Percentiles rank a stretch among this genome's conserved stretches.
These are phyloP conservation scores for Drosophila niveifrons DNA, from an alignment of 2,888 invertebrate genomes.

Conservation along the genomic window DNA sequence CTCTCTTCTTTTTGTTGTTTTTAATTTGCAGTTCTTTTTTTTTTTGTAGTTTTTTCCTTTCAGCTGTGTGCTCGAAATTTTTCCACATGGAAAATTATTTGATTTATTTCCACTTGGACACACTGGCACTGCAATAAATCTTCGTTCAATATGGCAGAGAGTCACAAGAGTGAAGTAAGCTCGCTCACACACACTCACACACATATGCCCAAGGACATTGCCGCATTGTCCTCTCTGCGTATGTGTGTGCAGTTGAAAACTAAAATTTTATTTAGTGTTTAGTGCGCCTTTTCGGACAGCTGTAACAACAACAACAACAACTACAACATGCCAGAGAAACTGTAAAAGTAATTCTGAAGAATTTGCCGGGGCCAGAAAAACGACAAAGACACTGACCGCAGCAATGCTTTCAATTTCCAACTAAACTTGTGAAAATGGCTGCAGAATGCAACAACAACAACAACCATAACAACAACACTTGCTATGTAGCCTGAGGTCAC, in stretches of 20 bases:
- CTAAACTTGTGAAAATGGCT: constrained; percentile 60
- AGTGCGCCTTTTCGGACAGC: constrained; percentile 76
- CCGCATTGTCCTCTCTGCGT: constrained; percentile 38
- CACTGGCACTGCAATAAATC: constrained; percentile 83
- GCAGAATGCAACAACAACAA: constrained; percentile 36
- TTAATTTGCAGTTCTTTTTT: constrained; percentile 60
- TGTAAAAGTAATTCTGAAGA: constrained; percentile 59
- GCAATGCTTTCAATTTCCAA: constrained; percentile 76
- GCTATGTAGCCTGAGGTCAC: constrained; percentile 36
- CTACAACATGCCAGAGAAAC: constrained; percentile 38
- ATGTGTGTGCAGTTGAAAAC: constrained; percentile 72
- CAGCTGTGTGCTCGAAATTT: constrained; percentile 64
- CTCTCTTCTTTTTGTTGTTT: constrained; percentile 45
- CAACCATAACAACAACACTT: constrained; percentile 27
- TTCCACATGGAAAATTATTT: constrained; percentile 84
- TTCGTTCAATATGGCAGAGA: constrained; percentile 83
- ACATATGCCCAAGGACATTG: constrained; percentile 62
- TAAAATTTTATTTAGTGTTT: constrained; percentile 81
- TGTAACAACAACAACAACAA: constrained; percentile 47
- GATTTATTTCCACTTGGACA: constrained; percentile 84
- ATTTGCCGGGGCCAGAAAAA: constrained; percentile 49
- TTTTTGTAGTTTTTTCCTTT: constrained; percentile 17
- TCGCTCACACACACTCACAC: constrained; percentile 35
- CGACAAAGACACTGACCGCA: constrained; percentile 60
- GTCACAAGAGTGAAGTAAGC: constrained; percentile 38